Base-by-base conservation (phyloP, 23 tunicate species). In the Phallusia fumigata region DNA sequence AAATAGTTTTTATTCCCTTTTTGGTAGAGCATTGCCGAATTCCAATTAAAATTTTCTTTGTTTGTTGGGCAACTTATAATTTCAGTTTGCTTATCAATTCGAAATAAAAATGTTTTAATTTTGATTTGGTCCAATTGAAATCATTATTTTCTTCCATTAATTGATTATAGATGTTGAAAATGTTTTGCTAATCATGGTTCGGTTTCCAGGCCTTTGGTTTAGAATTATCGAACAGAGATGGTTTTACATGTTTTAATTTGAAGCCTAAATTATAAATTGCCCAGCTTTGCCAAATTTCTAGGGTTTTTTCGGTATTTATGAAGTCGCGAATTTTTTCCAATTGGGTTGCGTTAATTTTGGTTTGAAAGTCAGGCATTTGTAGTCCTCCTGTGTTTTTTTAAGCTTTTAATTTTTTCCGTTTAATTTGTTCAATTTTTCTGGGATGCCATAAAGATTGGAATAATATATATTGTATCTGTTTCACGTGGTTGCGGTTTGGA, bases 331-430 rank as follows among this genome's bases (percentile, higher is more conserved):
- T 1, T 77, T 40, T 36, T 28, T 30, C 50, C 8, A 40, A 1
- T 19, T 40, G 80, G 12, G 80, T 28, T 1, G 53, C 53, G 18
- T 77, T 16, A 10, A 77, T 36, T 26, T 77, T 77, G 24, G 52
- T 36, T 77, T 40, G 28, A 77, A 77, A 10, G 47, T 77, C 80
- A 0, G 80, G 80, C 50, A 77, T 77, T 36, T 36, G 1, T 15
- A 35, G 5, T 28, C 80, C 80, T 2, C 80, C 80, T 5, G 34
- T 21, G 1, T 36, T 77, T 5, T 3, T 19, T 33, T 40, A 18
- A 0, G 52, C 53, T 0, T 3, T 36, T 10, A 77, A 22, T 40
- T 36, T 77, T 36, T 36, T 40, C 30, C 80, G 2, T 35, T 34
- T 35, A 45, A 77, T 6, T 21, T 21, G 47, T 77, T 77, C 80